Evolutionary conservation across 2,888 invertebrate genomes (phyloP), one percentile per base, ranked within the genome.

Genomic region (Cactoblastis cactorum): DNA sequence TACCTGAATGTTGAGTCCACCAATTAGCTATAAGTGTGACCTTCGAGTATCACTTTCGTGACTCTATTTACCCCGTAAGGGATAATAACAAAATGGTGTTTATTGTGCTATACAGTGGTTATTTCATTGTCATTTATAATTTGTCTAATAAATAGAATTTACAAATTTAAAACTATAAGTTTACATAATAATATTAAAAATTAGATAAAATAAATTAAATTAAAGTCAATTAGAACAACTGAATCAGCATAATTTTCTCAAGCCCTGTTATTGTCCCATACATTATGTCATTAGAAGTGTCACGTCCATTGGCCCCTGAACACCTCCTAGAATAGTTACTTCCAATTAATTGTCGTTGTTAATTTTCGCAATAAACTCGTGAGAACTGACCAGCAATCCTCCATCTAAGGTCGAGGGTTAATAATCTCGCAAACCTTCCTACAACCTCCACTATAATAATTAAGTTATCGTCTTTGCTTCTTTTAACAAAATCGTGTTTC

Each of bases 291-390:
- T 53, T 61, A 67, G 57, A 59, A 55, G 51, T 60, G 63, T 61
- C 64, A 63, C 50, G 24, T 56, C 50, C 50, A 37, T 24, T 47
- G 65, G 58, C 63, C 65, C 67, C n/a, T n/a, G 55, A 58, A 57
- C 62, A 65, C 63, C 63, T 64, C 56, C 55, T 57, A 71, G 24
- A 37, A 22, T 76, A 71, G 77, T 84, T 80, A 77, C 68, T 81
- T 75, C 80, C 83, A 86, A 88, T 88, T 85, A 82, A 81, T 74
- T 66, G 74, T 70, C 79, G 74, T 78, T 71, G 73, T 75, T 80
- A 81, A 83, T 82, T 80, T 81, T 79, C 69, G 77, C 74, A 66
- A 61, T 65, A 71, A 69, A 69, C 71, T 78, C 80, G 79, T 83
- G 83, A 77, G 81, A 81, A 81, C 67, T 66, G 67, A 61, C 63